These are phyloP conservation scores for Podotricha telesiphe DNA, from an alignment of 2,888 invertebrate species.

Conservation along the genomic window DNA sequence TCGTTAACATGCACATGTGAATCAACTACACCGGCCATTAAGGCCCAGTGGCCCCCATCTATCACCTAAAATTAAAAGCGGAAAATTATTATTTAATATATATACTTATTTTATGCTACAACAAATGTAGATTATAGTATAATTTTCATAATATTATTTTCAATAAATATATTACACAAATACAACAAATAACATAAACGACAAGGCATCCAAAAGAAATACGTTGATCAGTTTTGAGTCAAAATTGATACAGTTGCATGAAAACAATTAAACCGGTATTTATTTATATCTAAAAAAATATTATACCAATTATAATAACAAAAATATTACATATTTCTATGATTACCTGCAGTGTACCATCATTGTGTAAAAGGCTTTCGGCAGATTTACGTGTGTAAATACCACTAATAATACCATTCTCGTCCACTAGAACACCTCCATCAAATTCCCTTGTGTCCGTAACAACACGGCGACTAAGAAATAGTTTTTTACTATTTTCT, in stretches of 20 bases:
- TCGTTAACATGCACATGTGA: constrained; percentile 90
- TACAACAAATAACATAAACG: neutral
- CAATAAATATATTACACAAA: neutral
- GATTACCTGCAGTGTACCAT: constrained; percentile 41
- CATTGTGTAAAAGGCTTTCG: constrained; percentile 59
- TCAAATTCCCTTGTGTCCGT: constrained; percentile 78
- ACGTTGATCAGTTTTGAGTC: neutral
- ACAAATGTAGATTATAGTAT: neutral
- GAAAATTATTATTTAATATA: constrained; percentile 4
- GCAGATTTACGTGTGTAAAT: constrained; percentile 75
- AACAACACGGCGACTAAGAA: constrained; percentile 74
- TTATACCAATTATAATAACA: neutral
- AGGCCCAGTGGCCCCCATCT: constrained; percentile 65
- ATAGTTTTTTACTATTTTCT: constrained; percentile 57
- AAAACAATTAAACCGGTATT: neutral
- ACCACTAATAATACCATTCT: constrained; percentile 82
- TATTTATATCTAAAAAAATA: neutral
- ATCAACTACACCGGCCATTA: constrained; percentile 89
- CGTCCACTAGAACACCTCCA: constrained; percentile 84
- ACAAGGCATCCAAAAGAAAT: neutral
- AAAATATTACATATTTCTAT: neutral
- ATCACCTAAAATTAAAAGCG: constrained; percentile 54
- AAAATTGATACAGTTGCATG: neutral
- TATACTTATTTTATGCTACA: neutral
- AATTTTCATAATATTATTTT: too few species aligned